Evolutionary conservation across 1,140 invertebrate species (phyloP).

Genomic region (Pseudomyrmex sp.): DNA sequence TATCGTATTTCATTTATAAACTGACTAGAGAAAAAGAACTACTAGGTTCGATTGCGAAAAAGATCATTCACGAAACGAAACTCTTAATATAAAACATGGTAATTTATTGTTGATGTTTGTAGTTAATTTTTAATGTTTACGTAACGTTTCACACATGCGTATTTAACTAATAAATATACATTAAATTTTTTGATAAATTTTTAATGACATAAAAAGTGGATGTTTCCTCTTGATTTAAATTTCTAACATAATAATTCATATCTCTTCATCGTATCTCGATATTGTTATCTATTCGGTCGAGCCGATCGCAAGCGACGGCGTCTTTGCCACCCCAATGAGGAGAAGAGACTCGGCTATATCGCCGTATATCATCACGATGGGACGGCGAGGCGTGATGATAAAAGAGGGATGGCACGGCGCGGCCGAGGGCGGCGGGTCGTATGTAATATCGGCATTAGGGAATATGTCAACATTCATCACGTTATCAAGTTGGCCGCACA

Average conservation of each 20-base stretch:
- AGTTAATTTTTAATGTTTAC: no score
- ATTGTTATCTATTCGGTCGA: constrained; percentile 5
- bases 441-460: constrained; percentile 58
- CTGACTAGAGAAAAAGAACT: neutral
- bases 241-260: neutral
- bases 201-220: neutral
- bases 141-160: no score
- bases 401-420: constrained; percentile 35
- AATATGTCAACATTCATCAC: constrained; percentile 81
- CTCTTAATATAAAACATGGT: no score
- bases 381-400: constrained; percentile 55
- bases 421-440: constrained; percentile 26
- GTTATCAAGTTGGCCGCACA: constrained; percentile 82
- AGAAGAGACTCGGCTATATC: constrained; percentile 64
- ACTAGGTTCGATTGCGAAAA: neutral
- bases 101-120: no score
- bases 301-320: neutral
- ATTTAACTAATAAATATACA: no score
- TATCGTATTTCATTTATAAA: neutral
- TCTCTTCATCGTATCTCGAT: constrained; percentile 5
- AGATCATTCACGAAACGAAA: neutral
- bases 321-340: constrained; percentile 31
- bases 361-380: constrained; percentile 68
- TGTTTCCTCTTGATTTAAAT: neutral
- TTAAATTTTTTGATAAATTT: neutral